Evolutionary conservation across 2,888 invertebrate genomes (phyloP).

Genomic region (Agrotis puta): DNA sequence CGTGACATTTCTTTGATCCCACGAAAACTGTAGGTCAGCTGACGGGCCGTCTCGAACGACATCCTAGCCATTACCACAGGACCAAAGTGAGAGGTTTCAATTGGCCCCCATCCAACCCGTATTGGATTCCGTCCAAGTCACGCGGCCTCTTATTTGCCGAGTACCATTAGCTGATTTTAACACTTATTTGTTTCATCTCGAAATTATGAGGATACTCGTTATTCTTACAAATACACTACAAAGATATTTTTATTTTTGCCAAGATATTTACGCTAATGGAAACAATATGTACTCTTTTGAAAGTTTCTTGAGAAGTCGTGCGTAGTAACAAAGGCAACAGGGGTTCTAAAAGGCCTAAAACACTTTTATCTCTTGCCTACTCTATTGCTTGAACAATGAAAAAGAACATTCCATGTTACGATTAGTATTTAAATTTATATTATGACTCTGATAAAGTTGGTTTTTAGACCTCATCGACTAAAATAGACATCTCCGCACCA

Average conservation of each 20-base stretch:
- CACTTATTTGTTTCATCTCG: slow-evolving; percentile 68
- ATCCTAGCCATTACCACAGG: slow-evolving; percentile 71
- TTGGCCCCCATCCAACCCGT: slow-evolving; percentile 77
- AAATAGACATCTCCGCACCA: too few species aligned
- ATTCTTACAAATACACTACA: background rate
- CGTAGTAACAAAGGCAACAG: background rate
- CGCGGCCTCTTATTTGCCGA: slow-evolving; percentile 75
- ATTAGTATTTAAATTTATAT: too few species aligned
- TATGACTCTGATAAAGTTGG: too few species aligned
- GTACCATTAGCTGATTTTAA: slow-evolving; percentile 78
- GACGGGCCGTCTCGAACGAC: slow-evolving; percentile 67
- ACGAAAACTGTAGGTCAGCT: slow-evolving; percentile 38
- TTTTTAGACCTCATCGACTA: too few species aligned
- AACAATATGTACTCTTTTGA: background rate
- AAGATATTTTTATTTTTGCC: too few species aligned
- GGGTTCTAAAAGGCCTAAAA: too few species aligned
- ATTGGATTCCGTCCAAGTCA: slow-evolving; percentile 81
- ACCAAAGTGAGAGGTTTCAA: slow-evolving; percentile 76
- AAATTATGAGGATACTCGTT: slow-evolving; percentile 51
- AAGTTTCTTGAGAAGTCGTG: background rate
- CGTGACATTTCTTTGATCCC: slow-evolving; percentile 33
- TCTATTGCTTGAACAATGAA: background rate
- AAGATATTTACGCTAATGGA: background rate
- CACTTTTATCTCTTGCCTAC: too few species aligned
- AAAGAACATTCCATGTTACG: too few species aligned